Evolutionary conservation across 2,797 vertebrate species (phyloP), one percentile per base, ranked within the genome.

Genomic region (Crax fasciolata): DNA sequence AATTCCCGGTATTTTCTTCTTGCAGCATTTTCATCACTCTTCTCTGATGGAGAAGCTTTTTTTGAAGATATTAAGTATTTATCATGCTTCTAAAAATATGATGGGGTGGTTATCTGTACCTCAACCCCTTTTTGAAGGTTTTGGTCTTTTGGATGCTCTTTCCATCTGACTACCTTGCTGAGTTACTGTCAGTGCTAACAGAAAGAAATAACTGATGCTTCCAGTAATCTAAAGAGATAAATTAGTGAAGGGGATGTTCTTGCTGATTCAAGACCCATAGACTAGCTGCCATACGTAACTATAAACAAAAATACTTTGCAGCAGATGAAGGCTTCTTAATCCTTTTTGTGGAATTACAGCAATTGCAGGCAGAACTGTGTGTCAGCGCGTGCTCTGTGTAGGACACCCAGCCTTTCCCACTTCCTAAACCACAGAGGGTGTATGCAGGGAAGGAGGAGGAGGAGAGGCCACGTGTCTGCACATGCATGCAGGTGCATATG

Each of bases 401-500:
- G 24, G 21, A 43, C 39, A 52, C 48, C 27, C 3, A 1, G 39
- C 19, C 44, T 91, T 83, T 61, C 28, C 39, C 14, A 41, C 39
- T 76, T 87, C 57, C 54, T 70, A 59, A 90, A 44, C 30, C 21
- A 65, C 30, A 63, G 48, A 44, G 32, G 25, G 12, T 74, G 6
- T 61, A 2, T 30, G 15, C 61, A 68, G 54, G 67, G 44, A 58
- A 68, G 65, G 32, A 86, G 5, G 14, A 18, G 24, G 25, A 67
- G 30, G 27, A 84, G 48, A 35, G 44, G 49, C 7, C 38, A 41
- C 1, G 0, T 30, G 32, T 44, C 51, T 27, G 38, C 2, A 2
- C 78, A 19, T 65, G 27, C 9, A 3, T 55, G 35, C 39, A 68
- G 54, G 46, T 82, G 43, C 27, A 10, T 15, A 3, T 14, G 41